Evolutionary conservation across 2,113 vertebrate species (phyloP), one percentile per base, ranked within the genome.

Genomic region (Zapornia atra): DNA sequence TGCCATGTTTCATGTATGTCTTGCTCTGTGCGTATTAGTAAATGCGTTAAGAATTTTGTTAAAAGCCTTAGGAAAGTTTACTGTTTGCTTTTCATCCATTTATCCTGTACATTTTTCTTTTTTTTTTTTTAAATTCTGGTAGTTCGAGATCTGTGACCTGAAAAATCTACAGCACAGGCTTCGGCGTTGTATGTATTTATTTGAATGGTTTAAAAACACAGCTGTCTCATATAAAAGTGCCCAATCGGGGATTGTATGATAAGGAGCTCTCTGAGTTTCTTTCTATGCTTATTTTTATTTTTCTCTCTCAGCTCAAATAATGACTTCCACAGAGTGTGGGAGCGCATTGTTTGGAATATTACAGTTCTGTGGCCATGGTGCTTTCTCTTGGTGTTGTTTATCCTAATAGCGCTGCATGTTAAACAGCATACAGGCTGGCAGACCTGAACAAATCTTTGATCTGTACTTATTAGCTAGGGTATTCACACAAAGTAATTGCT

Each of bases 401-500:
- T 98, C 95, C 78, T 98, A 92, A 95, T 94, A 97, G 94, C 57
- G 9, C 95, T 97, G 97, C 96, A 97, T 97, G 95, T 98, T 97
- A 97, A 98, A 95, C 96, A 98, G 93, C 92, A 72, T 92, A 97
- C 9, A 97, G 92, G 88, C 97, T 97, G 96, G 94, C 92, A 98
- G 96, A 98, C 97, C 93, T 89, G 86, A 97, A 95, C 97, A 97
- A 97, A 98, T 98, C 98, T 98, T 98, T 98, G 97, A 98, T 98
- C 97, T 98, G 92, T 97, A 98, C 97, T 98, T 97, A 98, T 98
- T 98, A 98, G 97, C 98, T 96, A 95, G 96, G 92, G 95, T 97
- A 97, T 98, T 98, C 97, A 97, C 95, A 97, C 95, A 97, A 98
- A 97, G 96, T 97, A 97, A 98, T 97, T 98, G 97, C 97, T 92